Evolutionary conservation across 2,113 vertebrate species (phyloP), one percentile per base, ranked within the genome.

Genomic region (Carassius gibelio): DNA sequence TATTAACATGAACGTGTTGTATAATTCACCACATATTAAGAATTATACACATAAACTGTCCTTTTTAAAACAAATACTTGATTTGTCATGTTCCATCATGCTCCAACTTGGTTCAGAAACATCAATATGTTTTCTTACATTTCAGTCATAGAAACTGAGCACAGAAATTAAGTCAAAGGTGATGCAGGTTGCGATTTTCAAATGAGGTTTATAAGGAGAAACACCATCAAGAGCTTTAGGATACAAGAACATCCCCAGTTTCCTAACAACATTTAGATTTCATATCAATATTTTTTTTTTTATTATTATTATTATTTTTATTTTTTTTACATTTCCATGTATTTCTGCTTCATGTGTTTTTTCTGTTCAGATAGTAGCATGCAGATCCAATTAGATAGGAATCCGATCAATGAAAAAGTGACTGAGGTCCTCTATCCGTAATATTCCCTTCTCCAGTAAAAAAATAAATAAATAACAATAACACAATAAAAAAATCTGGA

Each of bases 131-230:
- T 5, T 14, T 19, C 8, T 38, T 34, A 8, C 9, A 13, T 45
- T 21, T 3, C 6, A 5, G 1, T 74, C 21, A 2, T 21, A 45
- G 17, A 72, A 36, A 7, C 0, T 13, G 3, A 10, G 36, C 17
- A 74, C 2, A 21, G 48, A 72, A 72, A 72, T 72, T 0, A 45
- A n/a, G 21, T 74, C 0, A 42, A 13, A 11, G 38, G 21, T 45
- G 38, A 45, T 72, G 36, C 1, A 7, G 38, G 38, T 45, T 1
- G 38, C 13, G 21, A 74, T 10, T 10, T 45, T 74, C 36, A n/a
- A 14, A 74, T 74, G 34, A 71, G 68, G 62, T 14, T 64, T 30
- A 68, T 68, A 68, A 68, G 64, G 64, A 68, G 14, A 68, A 68
- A 68, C 26, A 68, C 5, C 30, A 36, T 17, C 64, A 14, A 0